These are phyloP conservation scores for Axea sp. DNA, from an alignment of 2,888 invertebrate species.

Conservation along the genomic window DNA sequence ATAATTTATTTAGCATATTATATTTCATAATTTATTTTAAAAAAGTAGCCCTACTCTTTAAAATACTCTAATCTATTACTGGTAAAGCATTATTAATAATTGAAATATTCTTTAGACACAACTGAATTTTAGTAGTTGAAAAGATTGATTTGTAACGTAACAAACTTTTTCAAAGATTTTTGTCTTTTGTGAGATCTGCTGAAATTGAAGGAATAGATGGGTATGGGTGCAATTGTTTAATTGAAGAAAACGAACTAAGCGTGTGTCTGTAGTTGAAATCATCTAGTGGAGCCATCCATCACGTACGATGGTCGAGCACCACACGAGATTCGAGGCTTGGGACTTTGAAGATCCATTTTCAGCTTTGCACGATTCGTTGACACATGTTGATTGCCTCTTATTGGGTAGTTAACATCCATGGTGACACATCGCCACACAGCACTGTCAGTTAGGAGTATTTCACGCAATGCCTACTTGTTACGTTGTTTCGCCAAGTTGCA, in stretches of 20 bases:
- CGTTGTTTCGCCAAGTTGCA: slow-evolving; percentile 13
- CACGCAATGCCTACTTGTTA: slow-evolving; percentile 26
- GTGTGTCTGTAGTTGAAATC: slow-evolving; percentile 67
- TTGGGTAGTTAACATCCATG: slow-evolving; percentile 79
- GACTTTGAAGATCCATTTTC: slow-evolving; percentile 62
- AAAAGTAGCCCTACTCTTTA: no score
- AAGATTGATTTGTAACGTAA: no score
- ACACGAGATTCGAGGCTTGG: slow-evolving; percentile 42
- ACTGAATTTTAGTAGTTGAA: no score
- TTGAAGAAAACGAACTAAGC: slow-evolving; percentile 74
- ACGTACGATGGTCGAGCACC: slow-evolving; percentile 62
- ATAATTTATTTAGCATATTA: no score
- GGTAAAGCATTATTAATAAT: no score
- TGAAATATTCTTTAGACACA: no score
- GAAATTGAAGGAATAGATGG: slow-evolving; percentile 68
- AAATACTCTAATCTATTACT: no score
- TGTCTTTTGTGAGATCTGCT: slow-evolving; percentile 15
- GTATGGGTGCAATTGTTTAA: slow-evolving; percentile 79
- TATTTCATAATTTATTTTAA: no score
- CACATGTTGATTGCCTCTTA: slow-evolving; percentile 81
- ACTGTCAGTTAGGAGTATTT: slow-evolving; percentile 55
- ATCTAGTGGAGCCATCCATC: slow-evolving; percentile 71
- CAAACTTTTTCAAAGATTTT: slow-evolving; percentile 21
- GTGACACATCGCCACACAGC: slow-evolving; percentile 64
- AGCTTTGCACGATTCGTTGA: slow-evolving; percentile 71